A percentile compares a stretch with the other conserved stretches of the same genome.
Conservation (phyloP, 2,888 invertebrate species). For the Caprella mutica region DNA sequence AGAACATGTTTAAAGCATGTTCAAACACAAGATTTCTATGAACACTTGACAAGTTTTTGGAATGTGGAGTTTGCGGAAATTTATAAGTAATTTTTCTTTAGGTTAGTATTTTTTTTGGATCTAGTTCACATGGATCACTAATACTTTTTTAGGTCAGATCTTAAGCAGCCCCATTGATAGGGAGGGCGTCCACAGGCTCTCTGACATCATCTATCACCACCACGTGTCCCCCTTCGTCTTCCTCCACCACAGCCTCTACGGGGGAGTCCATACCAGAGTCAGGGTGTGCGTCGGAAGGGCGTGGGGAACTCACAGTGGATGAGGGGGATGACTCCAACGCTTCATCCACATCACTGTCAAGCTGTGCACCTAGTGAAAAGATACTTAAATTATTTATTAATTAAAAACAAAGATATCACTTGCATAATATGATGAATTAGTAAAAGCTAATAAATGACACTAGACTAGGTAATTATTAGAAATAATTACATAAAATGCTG, state of each 20-base stretch:
- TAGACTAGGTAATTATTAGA: background rate
- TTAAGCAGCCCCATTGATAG: background rate
- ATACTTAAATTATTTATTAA: too few species aligned
- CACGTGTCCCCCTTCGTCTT: constrained; percentile 1
- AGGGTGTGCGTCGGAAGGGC: background rate
- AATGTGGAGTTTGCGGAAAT: too few species aligned
- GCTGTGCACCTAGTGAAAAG: too few species aligned
- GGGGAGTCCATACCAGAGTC: constrained; percentile 5
- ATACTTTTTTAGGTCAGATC: too few species aligned
- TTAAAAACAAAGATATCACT: too few species aligned
- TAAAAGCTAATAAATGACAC: background rate
- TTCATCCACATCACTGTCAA: constrained; percentile 9
- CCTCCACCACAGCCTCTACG: background rate
- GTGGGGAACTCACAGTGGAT: background rate
- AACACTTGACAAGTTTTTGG: too few species aligned
- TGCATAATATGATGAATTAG: background rate
- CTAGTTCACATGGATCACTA: too few species aligned
- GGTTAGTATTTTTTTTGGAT: too few species aligned
- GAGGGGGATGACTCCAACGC: constrained; percentile 5
- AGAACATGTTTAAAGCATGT: too few species aligned
- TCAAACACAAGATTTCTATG: too few species aligned
- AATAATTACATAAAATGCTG: background rate
- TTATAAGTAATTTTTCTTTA: too few species aligned
- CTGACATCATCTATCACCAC: constrained; percentile 4
- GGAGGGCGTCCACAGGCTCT: background rate